Percentiles rank a stretch among this genome's conserved stretches.
Evolutionary conservation across 2,113 vertebrate genomes (phyloP).

Genomic region (Maccullochella peelii): DNA sequence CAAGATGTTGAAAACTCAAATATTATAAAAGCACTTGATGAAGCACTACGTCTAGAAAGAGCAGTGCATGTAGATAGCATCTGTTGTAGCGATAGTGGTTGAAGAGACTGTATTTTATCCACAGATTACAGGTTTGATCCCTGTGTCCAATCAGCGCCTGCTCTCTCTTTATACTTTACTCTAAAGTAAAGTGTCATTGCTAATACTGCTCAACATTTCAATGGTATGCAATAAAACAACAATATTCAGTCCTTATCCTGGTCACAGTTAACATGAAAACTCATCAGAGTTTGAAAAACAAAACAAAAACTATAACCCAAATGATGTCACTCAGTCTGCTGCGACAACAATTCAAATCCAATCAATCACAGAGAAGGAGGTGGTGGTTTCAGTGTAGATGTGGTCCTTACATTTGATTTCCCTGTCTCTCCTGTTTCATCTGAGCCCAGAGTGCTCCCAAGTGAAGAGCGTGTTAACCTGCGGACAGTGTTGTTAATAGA

Average conservation of each 20-base stretch:
- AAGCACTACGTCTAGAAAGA: not conserved
- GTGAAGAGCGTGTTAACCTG: slow-evolving; percentile 76
- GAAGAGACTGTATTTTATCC: not conserved
- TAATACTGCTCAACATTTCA: slow-evolving; percentile 15
- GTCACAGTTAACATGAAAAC: not conserved
- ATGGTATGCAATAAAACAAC: not conserved
- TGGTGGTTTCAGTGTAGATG: not conserved
- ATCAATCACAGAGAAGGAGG: slow-evolving; percentile 24
- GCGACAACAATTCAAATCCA: not conserved
- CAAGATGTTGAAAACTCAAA: not conserved
- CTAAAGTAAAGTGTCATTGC: not conserved
- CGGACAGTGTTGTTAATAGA: slow-evolving; percentile 79
- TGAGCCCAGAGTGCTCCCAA: slow-evolving; percentile 19
- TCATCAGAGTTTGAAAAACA: not conserved
- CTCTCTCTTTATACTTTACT: not conserved
- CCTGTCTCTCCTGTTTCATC: not conserved
- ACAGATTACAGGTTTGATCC: not conserved
- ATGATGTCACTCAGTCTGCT: not conserved
- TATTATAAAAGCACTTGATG: not conserved
- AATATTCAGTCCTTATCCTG: not conserved
- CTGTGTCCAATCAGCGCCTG: not conserved
- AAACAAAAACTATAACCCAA: not conserved
- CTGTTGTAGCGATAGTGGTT: too few relatives aligned
- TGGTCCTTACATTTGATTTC: not conserved
- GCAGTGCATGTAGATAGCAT: not conserved